Evolutionary conservation across 1,140 invertebrate genomes (phyloP).

Genomic region (Drusus annulatus): DNA sequence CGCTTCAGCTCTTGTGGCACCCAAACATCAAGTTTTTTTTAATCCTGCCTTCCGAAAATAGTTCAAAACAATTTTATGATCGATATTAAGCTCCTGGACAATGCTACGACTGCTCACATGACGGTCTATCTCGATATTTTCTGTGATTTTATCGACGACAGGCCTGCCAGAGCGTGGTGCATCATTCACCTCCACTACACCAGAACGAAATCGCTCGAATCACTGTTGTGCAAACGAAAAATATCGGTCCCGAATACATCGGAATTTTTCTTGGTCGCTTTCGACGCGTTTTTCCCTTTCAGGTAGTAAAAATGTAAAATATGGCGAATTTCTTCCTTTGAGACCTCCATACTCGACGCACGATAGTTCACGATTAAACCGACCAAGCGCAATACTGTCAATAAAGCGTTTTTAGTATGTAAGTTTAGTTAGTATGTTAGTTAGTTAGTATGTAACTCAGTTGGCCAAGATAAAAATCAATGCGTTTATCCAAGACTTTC

Average conservation of each 20-base stretch:
- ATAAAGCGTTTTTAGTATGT: constrained; percentile 4
- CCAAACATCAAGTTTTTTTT: too few relatives aligned
- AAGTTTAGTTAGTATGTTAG: too few relatives aligned
- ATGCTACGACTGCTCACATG: constrained; percentile 21
- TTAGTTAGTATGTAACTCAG: too few relatives aligned
- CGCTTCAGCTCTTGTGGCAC: too few relatives aligned
- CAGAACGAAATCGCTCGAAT: constrained; percentile 14
- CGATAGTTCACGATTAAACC: constrained; percentile 43
- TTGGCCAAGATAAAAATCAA: too few relatives aligned
- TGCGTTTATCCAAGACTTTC: too few relatives aligned
- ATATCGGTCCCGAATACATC: neutral
- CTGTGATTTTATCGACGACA: constrained; percentile 23
- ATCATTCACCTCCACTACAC: constrained; percentile 23
- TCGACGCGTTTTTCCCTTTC: too few relatives aligned
- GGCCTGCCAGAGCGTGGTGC: constrained; percentile 25
- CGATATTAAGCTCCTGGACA: constrained; percentile 6
- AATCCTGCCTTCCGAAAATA: neutral
- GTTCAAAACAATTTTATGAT: constrained; percentile 6
- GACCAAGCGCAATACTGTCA: constrained; percentile 55
- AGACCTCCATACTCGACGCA: constrained; percentile 17
- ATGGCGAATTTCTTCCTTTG: constrained; percentile 6
- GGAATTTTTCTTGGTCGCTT: neutral
- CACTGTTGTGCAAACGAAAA: constrained; percentile 21
- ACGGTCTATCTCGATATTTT: constrained; percentile 27
- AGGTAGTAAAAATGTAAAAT: too few relatives aligned